phyloP scores from a whole-genome alignment of 2,113 vertebrate genomes.

The Odocoileus hemionus region DNA sequence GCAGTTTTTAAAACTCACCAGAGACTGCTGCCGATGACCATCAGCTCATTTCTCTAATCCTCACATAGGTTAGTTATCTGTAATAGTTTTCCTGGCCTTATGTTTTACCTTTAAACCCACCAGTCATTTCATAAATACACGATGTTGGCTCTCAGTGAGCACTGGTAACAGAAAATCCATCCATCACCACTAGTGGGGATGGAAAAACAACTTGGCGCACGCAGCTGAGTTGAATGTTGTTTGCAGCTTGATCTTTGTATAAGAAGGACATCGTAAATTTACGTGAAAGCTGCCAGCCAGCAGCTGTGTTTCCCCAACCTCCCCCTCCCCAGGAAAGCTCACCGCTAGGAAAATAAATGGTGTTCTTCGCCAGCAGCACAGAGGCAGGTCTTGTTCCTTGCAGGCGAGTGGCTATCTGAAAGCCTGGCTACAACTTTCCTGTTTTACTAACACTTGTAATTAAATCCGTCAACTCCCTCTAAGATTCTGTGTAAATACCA shows the following conservation, averaged over 20 bases:
- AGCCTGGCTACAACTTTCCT: constrained; percentile 72
- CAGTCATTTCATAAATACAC: not conserved
- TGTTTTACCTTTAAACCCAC: not conserved
- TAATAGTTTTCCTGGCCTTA: not conserved
- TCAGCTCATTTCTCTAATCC: not conserved
- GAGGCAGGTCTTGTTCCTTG: constrained; percentile 34
- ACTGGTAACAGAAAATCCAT: not conserved
- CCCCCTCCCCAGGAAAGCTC: not conserved
- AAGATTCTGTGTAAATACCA: constrained; percentile 73
- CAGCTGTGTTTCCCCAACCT: constrained; percentile 8
- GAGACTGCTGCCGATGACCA: not conserved
- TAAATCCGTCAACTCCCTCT: constrained; percentile 68
- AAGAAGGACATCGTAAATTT: constrained; percentile 47
- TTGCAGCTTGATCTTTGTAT: constrained; percentile 46
- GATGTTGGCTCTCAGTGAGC: constrained; percentile 1
- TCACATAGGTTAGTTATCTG: not conserved
- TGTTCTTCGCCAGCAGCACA: constrained; percentile 5
- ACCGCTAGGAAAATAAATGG: constrained; percentile 20
- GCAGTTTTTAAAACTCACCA: not conserved
- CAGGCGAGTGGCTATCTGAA: constrained; percentile 65
- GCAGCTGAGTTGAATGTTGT: not conserved
- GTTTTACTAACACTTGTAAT: constrained; percentile 74
- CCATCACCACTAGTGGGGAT: not conserved
- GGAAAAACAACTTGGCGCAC: not conserved
- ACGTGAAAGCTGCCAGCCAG: constrained; percentile 34